Conservation (phyloP, 2,113 vertebrate species). For the Pedionomus torquatus region DNA sequence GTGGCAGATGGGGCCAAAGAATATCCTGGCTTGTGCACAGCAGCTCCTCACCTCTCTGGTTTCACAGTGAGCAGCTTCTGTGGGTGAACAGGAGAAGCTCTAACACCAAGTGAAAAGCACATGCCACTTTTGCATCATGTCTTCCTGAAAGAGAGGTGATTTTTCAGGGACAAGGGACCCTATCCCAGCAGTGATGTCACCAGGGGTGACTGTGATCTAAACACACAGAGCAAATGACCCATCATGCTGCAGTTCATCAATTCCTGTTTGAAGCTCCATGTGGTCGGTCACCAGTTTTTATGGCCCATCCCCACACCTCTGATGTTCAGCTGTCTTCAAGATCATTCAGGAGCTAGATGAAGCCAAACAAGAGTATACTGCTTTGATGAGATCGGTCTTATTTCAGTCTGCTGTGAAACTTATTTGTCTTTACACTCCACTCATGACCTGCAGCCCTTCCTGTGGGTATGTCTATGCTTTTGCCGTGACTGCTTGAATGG, state of each 20-base stretch:
- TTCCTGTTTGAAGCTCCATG: neutral
- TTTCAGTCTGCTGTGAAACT: neutral
- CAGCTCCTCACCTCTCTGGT: neutral
- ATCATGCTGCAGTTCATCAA: neutral
- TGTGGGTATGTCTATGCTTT: neutral
- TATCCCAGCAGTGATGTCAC: too few relatives aligned
- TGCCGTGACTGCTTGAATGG: neutral
- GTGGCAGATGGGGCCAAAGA: neutral
- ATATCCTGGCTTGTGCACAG: neutral
- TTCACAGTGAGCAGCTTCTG: neutral
- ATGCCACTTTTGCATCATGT: neutral
- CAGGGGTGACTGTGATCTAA: neutral
- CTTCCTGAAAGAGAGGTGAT: neutral
- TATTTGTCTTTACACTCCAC: neutral
- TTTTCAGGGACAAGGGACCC: neutral
- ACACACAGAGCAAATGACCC: neutral
- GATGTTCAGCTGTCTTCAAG: neutral
- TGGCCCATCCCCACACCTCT: neutral
- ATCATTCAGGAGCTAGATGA: neutral
- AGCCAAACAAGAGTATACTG: neutral
- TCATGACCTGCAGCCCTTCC: neutral
- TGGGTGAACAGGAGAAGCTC: neutral
- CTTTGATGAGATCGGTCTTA: neutral
- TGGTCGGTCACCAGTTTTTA: neutral
- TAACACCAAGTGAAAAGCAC: neutral